Conservation (phyloP, 2,113 vertebrate genomes). For the Gnathonemus echidnorhynchus region DNA sequence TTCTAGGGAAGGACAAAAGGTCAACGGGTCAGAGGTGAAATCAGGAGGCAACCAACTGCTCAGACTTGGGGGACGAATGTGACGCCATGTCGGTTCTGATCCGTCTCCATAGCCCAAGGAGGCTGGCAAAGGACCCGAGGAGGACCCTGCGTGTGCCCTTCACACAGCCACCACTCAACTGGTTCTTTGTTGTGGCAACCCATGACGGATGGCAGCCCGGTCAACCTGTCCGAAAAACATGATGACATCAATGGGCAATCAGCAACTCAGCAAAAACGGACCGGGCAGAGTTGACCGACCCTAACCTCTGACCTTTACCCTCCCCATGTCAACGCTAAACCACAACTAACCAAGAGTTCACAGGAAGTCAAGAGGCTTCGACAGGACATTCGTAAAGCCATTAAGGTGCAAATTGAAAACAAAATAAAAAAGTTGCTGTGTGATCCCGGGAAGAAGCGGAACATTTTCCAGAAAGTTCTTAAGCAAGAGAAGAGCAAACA, state of each 20-base stretch:
- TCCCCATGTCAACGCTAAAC: neutral
- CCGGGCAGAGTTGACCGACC: neutral
- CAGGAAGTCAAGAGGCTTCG: neutral
- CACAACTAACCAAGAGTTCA: neutral
- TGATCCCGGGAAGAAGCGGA: neutral
- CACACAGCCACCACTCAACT: neutral
- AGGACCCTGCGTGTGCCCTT: neutral
- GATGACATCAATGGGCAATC: neutral
- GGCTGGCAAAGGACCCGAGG: neutral
- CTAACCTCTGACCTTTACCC: neutral
- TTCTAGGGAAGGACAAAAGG: neutral
- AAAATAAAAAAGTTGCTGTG: neutral
- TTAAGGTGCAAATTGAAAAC: neutral
- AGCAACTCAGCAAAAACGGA: slow-evolving; percentile 4
- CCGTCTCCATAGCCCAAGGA: neutral
- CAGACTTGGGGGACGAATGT: neutral
- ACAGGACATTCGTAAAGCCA: neutral
- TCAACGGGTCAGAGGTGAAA: neutral
- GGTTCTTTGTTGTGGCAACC: neutral
- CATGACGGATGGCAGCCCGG: neutral
- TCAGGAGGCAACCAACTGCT: neutral
- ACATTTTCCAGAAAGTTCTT: neutral
- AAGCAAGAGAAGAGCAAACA: neutral
- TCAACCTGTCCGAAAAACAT: neutral
- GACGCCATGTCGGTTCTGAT: neutral